phyloP scores from a whole-genome alignment of 2,888 invertebrate species.

The Sclerodermus sp. region DNA sequence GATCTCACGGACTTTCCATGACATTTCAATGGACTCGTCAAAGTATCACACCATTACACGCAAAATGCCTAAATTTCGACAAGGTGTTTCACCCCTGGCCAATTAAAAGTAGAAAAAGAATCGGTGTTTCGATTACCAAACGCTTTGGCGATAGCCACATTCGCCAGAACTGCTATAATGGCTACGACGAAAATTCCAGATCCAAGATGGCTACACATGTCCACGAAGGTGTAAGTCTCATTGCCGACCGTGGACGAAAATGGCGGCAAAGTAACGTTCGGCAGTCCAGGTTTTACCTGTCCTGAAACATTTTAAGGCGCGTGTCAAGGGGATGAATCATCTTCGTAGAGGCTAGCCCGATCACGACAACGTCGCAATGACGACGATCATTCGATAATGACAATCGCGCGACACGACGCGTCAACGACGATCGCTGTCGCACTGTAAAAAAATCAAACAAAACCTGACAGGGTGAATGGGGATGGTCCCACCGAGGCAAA shows the following conservation, averaged over 20 bases:
- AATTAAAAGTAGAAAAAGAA: too few relatives aligned
- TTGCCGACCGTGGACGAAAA: conserved; percentile 67
- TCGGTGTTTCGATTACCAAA: too few relatives aligned
- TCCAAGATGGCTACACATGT: conserved; percentile 74
- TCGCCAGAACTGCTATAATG: conserved; percentile 84
- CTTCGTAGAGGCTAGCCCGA: too few relatives aligned
- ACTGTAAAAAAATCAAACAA: conserved; percentile 3
- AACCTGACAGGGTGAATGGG: conserved; percentile 62
- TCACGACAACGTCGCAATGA: too few relatives aligned
- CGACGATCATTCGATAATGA: too few relatives aligned
- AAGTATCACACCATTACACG: too few relatives aligned
- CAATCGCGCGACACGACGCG: too few relatives aligned
- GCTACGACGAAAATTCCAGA: conserved; percentile 80
- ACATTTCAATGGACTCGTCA: too few relatives aligned
- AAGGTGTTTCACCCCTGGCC: too few relatives aligned
- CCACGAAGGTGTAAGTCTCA: conserved; percentile 65
- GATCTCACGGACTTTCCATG: too few relatives aligned
- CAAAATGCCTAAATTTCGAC: too few relatives aligned
- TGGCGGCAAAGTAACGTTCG: conserved; percentile 69
- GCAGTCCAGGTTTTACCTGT: conserved; percentile 70
- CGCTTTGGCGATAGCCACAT: conserved; percentile 93
- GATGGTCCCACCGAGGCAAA: conserved; percentile 54
- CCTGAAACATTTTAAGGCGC: conserved; percentile 54
- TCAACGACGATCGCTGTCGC: too few relatives aligned
- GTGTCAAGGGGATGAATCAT: background rate